Percentiles rank a stretch among this genome's conserved stretches.
These are phyloP conservation scores for Pherbina coryleti DNA, from an alignment of 2,888 invertebrate species.

Conservation along the genomic window DNA sequence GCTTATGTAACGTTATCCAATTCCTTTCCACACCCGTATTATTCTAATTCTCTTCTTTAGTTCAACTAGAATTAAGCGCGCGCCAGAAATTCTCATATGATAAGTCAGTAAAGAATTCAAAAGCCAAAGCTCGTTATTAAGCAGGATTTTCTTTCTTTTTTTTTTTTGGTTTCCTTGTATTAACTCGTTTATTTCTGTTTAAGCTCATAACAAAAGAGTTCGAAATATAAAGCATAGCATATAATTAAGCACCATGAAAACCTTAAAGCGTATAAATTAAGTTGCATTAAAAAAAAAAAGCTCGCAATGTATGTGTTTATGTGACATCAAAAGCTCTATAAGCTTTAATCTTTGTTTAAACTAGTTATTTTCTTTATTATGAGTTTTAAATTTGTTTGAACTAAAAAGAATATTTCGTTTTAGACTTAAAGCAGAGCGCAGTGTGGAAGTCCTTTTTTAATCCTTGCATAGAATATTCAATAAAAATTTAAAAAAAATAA, in stretches of 20 bases:
- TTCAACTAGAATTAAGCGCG: neutral
- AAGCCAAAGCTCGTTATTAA: neutral
- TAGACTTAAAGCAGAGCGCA: neutral
- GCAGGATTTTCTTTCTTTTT: neutral
- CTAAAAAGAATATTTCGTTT: conserved; percentile 1
- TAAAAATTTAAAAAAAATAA: conserved; percentile 15
- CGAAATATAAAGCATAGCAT: conserved; percentile 7
- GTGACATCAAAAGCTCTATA: conserved; percentile 22
- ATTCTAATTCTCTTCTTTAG: neutral
- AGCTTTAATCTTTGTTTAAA: conserved; percentile 5
- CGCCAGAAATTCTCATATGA: neutral
- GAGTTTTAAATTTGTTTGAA: neutral
- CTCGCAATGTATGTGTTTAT: conserved; percentile 28
- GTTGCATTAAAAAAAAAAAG: conserved; percentile 13
- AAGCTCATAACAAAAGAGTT: conserved; percentile 15
- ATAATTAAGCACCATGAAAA: conserved; percentile 23
- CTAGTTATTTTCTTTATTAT: conserved; percentile 1
- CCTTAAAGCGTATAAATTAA: conserved; percentile 36
- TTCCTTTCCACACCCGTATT: neutral
- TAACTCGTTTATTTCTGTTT: conserved; percentile 20
- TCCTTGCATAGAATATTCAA: conserved; percentile 1
- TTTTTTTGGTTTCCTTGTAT: conserved; percentile 17
- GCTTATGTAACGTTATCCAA: neutral
- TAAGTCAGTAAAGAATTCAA: neutral
- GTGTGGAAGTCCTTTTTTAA: conserved; percentile 22